Conservation (phyloP, 2,797 vertebrate species). For the Amazona finschi region DNA sequence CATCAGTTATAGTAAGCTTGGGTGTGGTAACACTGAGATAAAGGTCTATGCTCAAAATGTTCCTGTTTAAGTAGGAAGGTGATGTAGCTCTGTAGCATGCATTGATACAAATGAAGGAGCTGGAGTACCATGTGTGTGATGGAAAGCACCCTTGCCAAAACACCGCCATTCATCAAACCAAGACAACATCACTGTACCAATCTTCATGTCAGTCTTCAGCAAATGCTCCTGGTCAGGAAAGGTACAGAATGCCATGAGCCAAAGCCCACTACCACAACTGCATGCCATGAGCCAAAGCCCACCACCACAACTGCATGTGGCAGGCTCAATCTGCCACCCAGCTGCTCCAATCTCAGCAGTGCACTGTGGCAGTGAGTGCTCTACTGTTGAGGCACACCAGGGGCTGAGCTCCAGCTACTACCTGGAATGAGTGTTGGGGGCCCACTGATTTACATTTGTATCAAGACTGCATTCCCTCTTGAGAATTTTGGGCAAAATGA, state of each 20-base stretch:
- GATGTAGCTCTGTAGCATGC: not conserved
- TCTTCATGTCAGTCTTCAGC: not conserved
- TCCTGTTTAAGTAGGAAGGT: constrained; percentile 2
- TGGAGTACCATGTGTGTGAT: not conserved
- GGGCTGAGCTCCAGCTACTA: not conserved
- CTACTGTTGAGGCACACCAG: not conserved
- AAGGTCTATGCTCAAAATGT: constrained; percentile 23
- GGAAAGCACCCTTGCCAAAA: constrained; percentile 5
- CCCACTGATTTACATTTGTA: not conserved
- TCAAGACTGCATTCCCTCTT: not conserved
- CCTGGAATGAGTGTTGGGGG: not conserved
- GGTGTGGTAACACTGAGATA: constrained; percentile 44
- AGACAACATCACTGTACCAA: not conserved
- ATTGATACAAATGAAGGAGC: rapidly evolving
- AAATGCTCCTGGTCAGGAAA: constrained; percentile 11
- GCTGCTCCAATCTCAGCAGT: not conserved
- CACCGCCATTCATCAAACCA: constrained; percentile 12
- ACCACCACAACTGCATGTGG: not conserved
- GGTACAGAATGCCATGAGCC: not conserved
- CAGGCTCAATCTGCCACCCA: not conserved
- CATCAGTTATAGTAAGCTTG: constrained; percentile 61
- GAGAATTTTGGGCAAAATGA: not conserved
- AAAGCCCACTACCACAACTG: not conserved
- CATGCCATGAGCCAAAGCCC: not conserved
- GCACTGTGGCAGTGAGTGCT: not conserved